A percentile compares a stretch with the other conserved stretches of the same genome.
Evolutionary conservation across 2,797 vertebrate species (phyloP).

Genomic region (Ambastaia sidthimunki): DNA sequence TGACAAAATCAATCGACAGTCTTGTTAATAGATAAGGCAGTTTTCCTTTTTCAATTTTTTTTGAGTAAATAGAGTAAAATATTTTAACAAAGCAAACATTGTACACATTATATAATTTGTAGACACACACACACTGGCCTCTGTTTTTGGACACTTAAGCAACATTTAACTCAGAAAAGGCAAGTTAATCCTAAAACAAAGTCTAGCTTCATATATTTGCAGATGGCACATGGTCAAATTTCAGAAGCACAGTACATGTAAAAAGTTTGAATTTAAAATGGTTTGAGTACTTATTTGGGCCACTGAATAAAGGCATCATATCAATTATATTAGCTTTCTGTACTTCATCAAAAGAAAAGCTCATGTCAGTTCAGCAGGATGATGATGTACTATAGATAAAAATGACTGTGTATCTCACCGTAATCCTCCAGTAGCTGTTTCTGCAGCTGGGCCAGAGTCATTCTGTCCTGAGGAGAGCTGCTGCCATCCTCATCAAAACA

Average conservation of each 20-base stretch:
- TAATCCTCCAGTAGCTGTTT: constrained; percentile 98
- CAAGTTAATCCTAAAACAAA: no score
- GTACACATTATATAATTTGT: no score
- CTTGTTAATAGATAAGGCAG: no score
- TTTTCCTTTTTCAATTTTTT: no score
- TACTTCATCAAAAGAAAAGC: constrained; percentile 13
- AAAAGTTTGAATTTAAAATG: neutral
- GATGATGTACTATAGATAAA: neutral
- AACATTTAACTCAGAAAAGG: no score
- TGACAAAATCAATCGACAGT: neutral
- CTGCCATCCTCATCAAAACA: constrained; percentile 91
- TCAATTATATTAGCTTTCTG: neutral
- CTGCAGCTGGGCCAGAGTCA: constrained; percentile 93
- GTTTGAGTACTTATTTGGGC: neutral
- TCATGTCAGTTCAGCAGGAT: neutral
- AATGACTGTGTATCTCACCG: constrained; percentile 75
- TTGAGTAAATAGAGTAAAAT: no score
- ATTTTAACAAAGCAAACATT: no score
- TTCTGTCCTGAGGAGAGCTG: constrained; percentile 92
- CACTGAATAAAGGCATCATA: no score
- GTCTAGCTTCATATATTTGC: no score
- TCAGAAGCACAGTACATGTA: neutral
- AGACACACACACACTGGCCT: no score
- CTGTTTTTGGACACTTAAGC: neutral
- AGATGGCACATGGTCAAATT: no score